Evolutionary conservation across 2,797 vertebrate genomes (phyloP).

Genomic region (Jordanella pulchra): DNA sequence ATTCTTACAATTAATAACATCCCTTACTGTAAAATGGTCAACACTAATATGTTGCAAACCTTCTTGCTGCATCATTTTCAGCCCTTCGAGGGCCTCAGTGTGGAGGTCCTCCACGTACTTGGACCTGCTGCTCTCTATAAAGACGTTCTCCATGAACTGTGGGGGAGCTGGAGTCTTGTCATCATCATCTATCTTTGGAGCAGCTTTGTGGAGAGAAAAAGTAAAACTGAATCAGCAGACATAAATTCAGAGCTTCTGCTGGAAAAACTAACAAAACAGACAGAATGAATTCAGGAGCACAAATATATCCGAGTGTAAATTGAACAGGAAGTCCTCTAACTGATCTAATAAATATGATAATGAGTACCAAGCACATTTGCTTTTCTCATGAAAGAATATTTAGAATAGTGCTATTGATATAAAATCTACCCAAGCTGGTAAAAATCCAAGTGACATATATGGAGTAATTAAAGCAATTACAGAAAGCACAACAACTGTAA

Average conservation of each 20-base stretch:
- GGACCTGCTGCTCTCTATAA: constrained; percentile 86
- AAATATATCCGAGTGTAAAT: constrained; percentile 1
- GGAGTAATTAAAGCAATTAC: too few species aligned
- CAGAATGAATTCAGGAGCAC: background rate
- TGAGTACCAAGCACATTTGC: background rate
- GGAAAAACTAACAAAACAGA: constrained; percentile 34
- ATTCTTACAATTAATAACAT: constrained; percentile 22
- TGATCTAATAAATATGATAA: background rate
- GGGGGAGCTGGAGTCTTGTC: constrained; percentile 70
- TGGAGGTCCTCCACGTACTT: constrained; percentile 92
- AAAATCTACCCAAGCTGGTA: background rate
- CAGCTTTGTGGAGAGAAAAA: constrained; percentile 64
- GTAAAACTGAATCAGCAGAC: constrained; percentile 44
- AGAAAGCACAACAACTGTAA: too few species aligned
- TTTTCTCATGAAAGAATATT: background rate
- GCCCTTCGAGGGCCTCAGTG: constrained; percentile 88
- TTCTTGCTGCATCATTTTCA: constrained; percentile 91
- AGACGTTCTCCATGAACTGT: constrained; percentile 88
- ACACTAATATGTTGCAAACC: constrained; percentile 72
- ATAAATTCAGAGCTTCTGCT: constrained; percentile 34
- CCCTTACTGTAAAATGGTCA: background rate
- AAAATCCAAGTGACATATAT: background rate
- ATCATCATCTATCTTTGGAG: constrained; percentile 76
- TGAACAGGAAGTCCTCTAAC: constrained; percentile 24
- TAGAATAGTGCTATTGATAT: background rate